phyloP scores from a whole-genome alignment of 2,113 vertebrate species.

The Phalacrocorax brasilianus region DNA sequence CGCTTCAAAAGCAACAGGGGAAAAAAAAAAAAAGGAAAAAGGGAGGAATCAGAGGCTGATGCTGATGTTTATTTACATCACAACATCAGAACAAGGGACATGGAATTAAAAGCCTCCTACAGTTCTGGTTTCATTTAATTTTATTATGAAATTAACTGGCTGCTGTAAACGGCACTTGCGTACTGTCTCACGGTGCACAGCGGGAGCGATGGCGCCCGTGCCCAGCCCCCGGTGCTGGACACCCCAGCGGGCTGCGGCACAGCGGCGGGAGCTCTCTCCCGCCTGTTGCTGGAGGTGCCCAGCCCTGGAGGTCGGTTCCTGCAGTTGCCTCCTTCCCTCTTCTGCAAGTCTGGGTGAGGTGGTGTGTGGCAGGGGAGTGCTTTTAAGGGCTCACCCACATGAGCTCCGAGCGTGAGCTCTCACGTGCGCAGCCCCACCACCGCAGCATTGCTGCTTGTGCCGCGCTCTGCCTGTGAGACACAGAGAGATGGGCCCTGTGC shows the following conservation, averaged over 20 bases:
- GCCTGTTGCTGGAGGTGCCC: neutral
- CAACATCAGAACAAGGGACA: neutral
- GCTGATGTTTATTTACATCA: neutral
- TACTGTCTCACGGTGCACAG: neutral
- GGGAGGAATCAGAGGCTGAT: neutral
- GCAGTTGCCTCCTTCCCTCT: neutral
- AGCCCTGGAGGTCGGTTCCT: neutral
- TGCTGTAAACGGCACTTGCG: neutral
- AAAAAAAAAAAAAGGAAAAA: neutral
- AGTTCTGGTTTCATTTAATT: neutral
- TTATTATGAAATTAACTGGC: neutral
- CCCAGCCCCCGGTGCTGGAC: neutral
- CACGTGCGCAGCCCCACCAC: neutral
- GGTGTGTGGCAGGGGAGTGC: accelerated
- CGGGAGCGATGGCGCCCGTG: accelerated
- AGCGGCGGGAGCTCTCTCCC: accelerated
- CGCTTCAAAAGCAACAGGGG: neutral
- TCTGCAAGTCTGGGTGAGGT: accelerated
- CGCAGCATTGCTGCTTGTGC: neutral
- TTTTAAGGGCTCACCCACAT: too few relatives aligned
- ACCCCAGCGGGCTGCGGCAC: neutral
- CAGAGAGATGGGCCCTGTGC: neutral
- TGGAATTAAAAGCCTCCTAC: slow-evolving; percentile 14
- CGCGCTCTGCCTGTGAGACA: accelerated
- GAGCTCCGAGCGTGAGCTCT: too few relatives aligned